Base-by-base conservation (phyloP, 2,888 invertebrate species). In the Drosophila fungiperda region DNA sequence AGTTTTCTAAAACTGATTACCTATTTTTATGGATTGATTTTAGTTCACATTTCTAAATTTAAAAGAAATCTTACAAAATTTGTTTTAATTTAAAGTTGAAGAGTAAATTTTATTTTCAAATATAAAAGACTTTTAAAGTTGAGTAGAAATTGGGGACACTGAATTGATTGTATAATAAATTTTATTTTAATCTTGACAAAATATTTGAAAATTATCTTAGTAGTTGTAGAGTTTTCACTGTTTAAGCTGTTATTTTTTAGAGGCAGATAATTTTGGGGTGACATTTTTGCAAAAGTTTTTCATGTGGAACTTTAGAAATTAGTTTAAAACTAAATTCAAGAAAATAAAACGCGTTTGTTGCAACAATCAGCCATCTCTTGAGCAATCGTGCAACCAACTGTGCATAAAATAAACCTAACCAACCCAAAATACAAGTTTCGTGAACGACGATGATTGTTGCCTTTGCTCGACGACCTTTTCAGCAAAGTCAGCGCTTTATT, bases 401-500 rank as follows among this genome's bases (percentile, higher is more conserved):
- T 45, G 45, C 53, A 48, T 53, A 48, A 23, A 62, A 48, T 52
- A 68, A 68, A 54, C 15, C 62, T 54, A 17, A 53, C 26, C 11
- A 12, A 11, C 17, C 33, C 32, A 11, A 17, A 26, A 49, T 15
- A 17, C 26, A 35, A 61, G 17, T 74, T 58, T 29, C 50, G 50
- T 55, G 33, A 45, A 57, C 35, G 15, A 58, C 35, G 15, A 58
- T 57, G 35, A 42, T 32, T 50, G 42, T 52, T 54, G 54, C 53
- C 29, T 58, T 45, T 17, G 48, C 57, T 59, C 59, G 50, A 68
- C 59, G 50, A 68, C 73, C 73, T 61, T 76, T 76, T 50, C 40
- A 52, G 32, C 49, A 52, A 69, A 73, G 69, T 78, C 67, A 70
- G 70, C 73, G 73, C 71, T 73, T 77, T 71, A 70, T 50, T 68